phyloP scores from a whole-genome alignment of 2,113 vertebrate genomes.

The Ciconia maguari region DNA sequence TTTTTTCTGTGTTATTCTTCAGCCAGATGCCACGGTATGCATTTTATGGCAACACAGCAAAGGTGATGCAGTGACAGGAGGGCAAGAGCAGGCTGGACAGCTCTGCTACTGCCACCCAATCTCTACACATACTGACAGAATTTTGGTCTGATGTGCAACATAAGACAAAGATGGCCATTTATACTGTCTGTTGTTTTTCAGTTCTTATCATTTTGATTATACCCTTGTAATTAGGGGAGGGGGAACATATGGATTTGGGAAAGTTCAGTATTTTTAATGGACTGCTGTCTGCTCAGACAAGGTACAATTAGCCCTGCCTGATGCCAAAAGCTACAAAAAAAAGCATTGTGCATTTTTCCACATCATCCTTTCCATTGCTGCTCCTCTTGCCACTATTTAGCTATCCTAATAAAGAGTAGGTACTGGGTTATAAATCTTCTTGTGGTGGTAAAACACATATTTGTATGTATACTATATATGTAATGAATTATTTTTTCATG shows the following conservation, averaged over 20 bases:
- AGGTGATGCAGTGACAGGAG: not conserved
- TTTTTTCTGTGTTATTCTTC: not conserved
- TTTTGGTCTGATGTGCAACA: not conserved
- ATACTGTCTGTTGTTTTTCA: not conserved
- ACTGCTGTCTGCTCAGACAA: not conserved
- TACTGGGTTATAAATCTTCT: not conserved
- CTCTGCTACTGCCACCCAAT: not conserved
- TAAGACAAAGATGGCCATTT: not conserved
- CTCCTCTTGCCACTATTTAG: not conserved
- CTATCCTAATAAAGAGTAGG: not conserved
- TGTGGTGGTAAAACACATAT: not conserved
- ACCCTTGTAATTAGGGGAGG: not conserved
- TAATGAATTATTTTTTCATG: not conserved
- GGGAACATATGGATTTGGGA: not conserved
- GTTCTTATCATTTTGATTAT: not conserved
- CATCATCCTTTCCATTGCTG: not conserved
- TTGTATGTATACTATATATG: not conserved
- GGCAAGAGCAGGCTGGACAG: not conserved
- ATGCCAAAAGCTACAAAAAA: not conserved
- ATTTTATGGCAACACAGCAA: not conserved
- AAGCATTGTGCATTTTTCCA: not conserved
- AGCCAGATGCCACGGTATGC: not conserved
- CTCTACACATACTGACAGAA: not conserved
- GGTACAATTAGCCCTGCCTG: not conserved
- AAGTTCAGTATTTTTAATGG: not conserved